A percentile compares a stretch with the other conserved stretches of the same genome.
phyloP scores from a whole-genome alignment of 1,140 invertebrate species.

The Sogatella furcifera region DNA sequence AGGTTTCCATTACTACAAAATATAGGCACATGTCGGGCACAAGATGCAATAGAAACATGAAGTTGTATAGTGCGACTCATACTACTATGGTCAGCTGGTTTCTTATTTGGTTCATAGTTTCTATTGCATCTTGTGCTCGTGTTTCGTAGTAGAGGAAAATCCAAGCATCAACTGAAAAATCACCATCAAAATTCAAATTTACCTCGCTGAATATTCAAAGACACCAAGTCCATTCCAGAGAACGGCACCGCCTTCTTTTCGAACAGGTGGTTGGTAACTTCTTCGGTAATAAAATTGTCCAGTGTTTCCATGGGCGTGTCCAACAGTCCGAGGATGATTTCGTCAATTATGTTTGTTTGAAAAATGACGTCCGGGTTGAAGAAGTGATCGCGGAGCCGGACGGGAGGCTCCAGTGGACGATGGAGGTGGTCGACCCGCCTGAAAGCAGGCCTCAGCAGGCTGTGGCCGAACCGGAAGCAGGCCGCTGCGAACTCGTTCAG shows the following conservation, averaged over 20 bases:
- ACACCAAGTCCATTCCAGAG: conserved; percentile 73
- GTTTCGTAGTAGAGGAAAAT: no score
- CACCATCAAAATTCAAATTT: no score
- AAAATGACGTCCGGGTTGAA: conserved; percentile 42
- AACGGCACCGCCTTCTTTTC: conserved; percentile 76
- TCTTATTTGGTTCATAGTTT: no score
- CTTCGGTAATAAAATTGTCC: conserved; percentile 85
- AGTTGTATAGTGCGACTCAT: no score
- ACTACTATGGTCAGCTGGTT: no score
- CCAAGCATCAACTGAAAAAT: no score
- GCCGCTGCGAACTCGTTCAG: conserved; percentile 55
- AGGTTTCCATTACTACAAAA: no score
- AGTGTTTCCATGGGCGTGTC: conserved; percentile 83
- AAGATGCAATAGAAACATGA: no score
- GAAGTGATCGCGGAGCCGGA: conserved; percentile 47
- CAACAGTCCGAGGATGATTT: conserved; percentile 74
- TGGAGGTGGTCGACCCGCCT: conserved; percentile 41
- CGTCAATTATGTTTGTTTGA: conserved; percentile 61
- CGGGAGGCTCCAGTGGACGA: conserved; percentile 25
- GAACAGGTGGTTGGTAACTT: conserved; percentile 90
- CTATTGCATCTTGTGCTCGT: no score
- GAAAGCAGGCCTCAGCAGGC: conserved; percentile 46
- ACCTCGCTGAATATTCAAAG: conserved; percentile 69
- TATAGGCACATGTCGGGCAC: no score
- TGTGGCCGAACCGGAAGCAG: conserved; percentile 52